Evolutionary conservation across 2,797 vertebrate species (phyloP).

Genomic region (Lithobates pipiens): DNA sequence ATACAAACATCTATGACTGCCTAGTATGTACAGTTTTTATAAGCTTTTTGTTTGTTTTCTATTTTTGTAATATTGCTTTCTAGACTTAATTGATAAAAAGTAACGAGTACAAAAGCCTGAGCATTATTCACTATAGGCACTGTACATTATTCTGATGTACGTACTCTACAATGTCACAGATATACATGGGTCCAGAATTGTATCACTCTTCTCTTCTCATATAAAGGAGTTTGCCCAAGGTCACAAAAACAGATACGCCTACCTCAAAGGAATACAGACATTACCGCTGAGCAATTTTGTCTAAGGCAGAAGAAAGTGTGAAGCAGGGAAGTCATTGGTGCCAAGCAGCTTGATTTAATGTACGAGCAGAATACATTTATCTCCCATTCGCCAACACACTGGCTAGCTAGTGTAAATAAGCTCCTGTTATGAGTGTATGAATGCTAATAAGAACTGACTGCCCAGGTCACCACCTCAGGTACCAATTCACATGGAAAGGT

Average conservation of each 20-base stretch:
- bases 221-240: slow-evolving; percentile 21
- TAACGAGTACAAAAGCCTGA: background rate
- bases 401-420: slow-evolving; percentile 33
- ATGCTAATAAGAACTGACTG: slow-evolving; percentile 45
- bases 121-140: background rate
- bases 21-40: no score
- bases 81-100: background rate
- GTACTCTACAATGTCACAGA: background rate
- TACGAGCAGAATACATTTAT: slow-evolving; percentile 41
- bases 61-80: background rate
- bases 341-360: slow-evolving; percentile 27
- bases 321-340: slow-evolving; percentile 8
- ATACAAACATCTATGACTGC: no score
- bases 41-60: background rate
- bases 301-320: slow-evolving; percentile 27
- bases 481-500: slow-evolving; percentile 49
- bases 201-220: slow-evolving; percentile 12
- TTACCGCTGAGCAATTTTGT: slow-evolving; percentile 28
- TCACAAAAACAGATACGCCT: slow-evolving; percentile 64
- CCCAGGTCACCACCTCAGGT: slow-evolving; percentile 48
- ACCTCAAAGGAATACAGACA: slow-evolving; percentile 68
- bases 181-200: background rate
- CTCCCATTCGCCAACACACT: slow-evolving; percentile 35
- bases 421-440: slow-evolving; percentile 28
- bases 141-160: background rate